Evolutionary conservation across 2,888 invertebrate species (phyloP).

Genomic region (Oxystoma pomonae): DNA sequence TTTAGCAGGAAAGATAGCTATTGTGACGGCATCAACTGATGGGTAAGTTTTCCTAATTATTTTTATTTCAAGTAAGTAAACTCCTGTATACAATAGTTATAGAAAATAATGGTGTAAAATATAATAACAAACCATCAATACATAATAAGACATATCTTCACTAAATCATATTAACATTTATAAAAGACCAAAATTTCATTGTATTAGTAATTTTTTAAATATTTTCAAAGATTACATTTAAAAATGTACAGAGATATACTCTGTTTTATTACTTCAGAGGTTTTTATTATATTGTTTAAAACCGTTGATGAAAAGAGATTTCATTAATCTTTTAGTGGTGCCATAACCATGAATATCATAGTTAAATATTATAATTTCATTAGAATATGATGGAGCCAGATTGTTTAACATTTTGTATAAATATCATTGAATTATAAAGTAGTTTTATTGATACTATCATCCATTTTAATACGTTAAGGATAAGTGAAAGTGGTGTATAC

Average conservation of each 20-base stretch:
- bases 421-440: not conserved
- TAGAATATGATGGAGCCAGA: not conserved
- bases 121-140: too few species aligned
- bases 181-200: too few species aligned
- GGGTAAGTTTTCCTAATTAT: slow-evolving; percentile 58
- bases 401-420: not conserved
- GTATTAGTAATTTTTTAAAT: not conserved
- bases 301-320: not conserved
- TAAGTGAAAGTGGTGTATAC: not conserved
- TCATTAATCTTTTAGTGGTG: not conserved
- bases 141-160: too few species aligned
- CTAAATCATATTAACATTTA: too few species aligned
- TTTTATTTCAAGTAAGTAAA: too few species aligned
- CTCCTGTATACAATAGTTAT: too few species aligned
- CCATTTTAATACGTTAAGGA: not conserved
- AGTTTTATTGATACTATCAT: not conserved
- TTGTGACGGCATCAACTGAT: slow-evolving; percentile 86
- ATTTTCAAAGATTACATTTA: not conserved
- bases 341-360: not conserved
- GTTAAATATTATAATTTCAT: not conserved
- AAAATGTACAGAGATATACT: not conserved
- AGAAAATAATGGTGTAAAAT: too few species aligned
- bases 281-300: too few species aligned
- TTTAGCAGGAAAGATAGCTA: slow-evolving; percentile 68
- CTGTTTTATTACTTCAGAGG: not conserved